Conservation (phyloP, 2,888 invertebrate species). For the Aplocera efformata region DNA sequence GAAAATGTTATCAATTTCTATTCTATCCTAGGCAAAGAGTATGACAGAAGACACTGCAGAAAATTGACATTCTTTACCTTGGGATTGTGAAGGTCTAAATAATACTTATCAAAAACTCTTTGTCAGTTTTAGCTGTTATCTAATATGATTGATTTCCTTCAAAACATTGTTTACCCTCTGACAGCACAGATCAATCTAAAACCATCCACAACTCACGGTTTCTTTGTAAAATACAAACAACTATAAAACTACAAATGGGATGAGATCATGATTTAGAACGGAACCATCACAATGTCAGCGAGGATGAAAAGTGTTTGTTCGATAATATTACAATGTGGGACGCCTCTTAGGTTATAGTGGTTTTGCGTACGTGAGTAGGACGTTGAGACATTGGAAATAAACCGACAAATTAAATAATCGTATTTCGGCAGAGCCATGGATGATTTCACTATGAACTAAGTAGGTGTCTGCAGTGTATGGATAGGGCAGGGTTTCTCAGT, state of each 20-base stretch:
- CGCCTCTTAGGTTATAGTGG: constrained; percentile 52
- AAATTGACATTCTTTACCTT: too few relatives aligned
- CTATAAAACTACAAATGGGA: constrained; percentile 21
- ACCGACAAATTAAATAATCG: neutral
- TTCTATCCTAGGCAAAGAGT: too few relatives aligned
- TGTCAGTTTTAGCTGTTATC: too few relatives aligned
- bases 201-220: constrained; percentile 9
- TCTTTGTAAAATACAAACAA: constrained; percentile 5
- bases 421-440: constrained; percentile 7
- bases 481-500: constrained; percentile 2
- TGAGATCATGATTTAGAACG: too few relatives aligned
- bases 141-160: too few relatives aligned
- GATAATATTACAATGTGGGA: constrained; percentile 37
- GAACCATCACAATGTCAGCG: too few relatives aligned
- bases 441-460: constrained; percentile 42
- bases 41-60: too few relatives aligned
- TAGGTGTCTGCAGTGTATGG: constrained; percentile 30
- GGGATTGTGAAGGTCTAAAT: too few relatives aligned
- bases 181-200: neutral
- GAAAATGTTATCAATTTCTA: too few relatives aligned
- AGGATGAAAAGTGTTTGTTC: too few relatives aligned
- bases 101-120: too few relatives aligned
- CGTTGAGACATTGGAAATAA: constrained; percentile 9
- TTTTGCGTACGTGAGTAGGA: constrained; percentile 10
- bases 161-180: too few relatives aligned